Evolutionary conservation across 92 coral and sea anemone genomes (phyloP).

Genomic region (Chrysogorgia sp.): DNA sequence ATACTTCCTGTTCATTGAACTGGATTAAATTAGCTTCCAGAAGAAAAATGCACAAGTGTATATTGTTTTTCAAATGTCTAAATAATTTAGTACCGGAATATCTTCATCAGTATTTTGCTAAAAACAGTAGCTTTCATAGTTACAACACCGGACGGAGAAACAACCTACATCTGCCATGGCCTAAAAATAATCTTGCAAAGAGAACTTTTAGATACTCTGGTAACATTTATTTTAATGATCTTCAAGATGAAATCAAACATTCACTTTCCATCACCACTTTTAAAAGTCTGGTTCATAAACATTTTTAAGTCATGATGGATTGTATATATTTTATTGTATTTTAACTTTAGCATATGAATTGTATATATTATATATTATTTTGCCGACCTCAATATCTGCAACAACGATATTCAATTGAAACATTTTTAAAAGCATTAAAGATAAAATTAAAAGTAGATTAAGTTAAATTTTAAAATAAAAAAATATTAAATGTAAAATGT

Average conservation of each 20-base stretch:
- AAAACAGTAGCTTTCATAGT: slow-evolving; percentile 14
- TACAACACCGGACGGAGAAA: slow-evolving; percentile 36
- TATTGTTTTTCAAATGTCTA: slow-evolving; percentile 20
- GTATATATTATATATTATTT: no score
- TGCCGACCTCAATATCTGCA: no score
- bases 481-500: no score
- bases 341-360: no score
- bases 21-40: slow-evolving; percentile 31
- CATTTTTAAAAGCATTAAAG: no score
- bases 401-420: no score
- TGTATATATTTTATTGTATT: no score
- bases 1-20: slow-evolving; percentile 1
- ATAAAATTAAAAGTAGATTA: no score
- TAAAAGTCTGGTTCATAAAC: slow-evolving; percentile 5
- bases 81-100: neutral
- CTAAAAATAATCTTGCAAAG: slow-evolving; percentile 35
- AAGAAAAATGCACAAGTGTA: slow-evolving; percentile 11
- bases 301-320: neutral
- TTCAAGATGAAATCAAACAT: no score
- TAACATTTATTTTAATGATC: slow-evolving; percentile 18
- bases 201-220: slow-evolving; percentile 47
- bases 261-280: neutral
- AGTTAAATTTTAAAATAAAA: no score
- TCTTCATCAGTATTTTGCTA: slow-evolving; percentile 2
- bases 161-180: slow-evolving; percentile 33